Evolutionary conservation across 37 sponge, comb jelly and placozoan species (phyloP), one percentile per base, ranked within the genome.

Genomic region (Haliclona indistincta): DNA sequence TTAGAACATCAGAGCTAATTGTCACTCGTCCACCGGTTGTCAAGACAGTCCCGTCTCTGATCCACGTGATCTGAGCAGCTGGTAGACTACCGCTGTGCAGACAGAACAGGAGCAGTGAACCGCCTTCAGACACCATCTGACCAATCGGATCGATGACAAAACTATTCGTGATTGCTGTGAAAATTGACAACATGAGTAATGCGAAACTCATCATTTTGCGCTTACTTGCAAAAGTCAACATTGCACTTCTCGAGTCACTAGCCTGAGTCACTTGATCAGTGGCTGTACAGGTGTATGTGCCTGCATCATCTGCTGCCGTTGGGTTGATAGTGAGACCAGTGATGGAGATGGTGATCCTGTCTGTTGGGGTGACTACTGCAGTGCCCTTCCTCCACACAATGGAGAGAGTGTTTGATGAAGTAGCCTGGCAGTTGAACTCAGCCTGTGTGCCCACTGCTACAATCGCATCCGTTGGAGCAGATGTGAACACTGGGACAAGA

Each of bases 141-240:
- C 70, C 53, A n/a, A 63, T 77, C 2, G 90, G 90, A 1, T 36
- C 35, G 1, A 72, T 36, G 6, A 79, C 10, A 36, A 84, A 84
- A n/a, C 58, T 19, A 22, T 73, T 19, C 26, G 39, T 22, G 22
- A 89, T 60, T 30, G 41, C 90, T 89, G 45, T 4, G 56, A n/a
- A 10, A 61, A 61, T 61, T 10, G 7, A 28, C 63, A 61, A n/a
- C 15, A n/a, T n/a, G 8, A 20, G 63, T 61, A n/a, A 61, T 61
- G 15, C 15, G 8, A 8, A 47, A 47, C 13, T 47, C 13, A 47
- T 47, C 49, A 47, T 47, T 47, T 47, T 58, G 28, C 0, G 19
- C 85, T 84, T 56, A 89, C 90, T 75, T 56, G 90, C 90, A 74
- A 89, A 84, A 26, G 33, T 74, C 58, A 89, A 42, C 6, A 63